Percentiles rank a stretch among this genome's conserved stretches.
phyloP scores from a whole-genome alignment of 1,140 invertebrate genomes.

The Neomicropteryx cornuta region DNA sequence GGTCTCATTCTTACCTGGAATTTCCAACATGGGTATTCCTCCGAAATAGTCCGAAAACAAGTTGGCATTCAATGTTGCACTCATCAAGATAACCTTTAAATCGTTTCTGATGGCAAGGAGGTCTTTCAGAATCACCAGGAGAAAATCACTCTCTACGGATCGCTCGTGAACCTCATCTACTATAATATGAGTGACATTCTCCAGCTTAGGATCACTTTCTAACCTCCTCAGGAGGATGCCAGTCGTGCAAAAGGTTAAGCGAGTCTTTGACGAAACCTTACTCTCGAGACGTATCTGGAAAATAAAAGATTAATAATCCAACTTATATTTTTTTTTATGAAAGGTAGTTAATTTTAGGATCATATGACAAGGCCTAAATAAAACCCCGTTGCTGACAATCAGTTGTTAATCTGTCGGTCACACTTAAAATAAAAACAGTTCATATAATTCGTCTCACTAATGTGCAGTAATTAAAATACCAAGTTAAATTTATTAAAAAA shows the following conservation, averaged over 20 bases:
- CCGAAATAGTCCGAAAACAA: conserved; percentile 72
- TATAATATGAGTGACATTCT: conserved; percentile 65
- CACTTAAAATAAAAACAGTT: too few relatives aligned
- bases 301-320: neutral
- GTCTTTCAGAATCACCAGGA: conserved; percentile 68
- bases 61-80: conserved; percentile 72
- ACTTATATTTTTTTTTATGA: too few relatives aligned
- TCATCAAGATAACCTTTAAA: conserved; percentile 78
- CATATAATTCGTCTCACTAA: too few relatives aligned
- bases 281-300: conserved; percentile 51
- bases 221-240: conserved; percentile 78
- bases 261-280: conserved; percentile 64
- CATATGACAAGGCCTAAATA: too few relatives aligned
- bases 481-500: too few relatives aligned
- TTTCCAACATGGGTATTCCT: conserved; percentile 54
- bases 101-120: conserved; percentile 55
- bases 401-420: too few relatives aligned
- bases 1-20: conserved; percentile 57
- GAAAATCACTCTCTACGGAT: conserved; percentile 77
- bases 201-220: conserved; percentile 57
- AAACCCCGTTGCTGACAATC: too few relatives aligned
- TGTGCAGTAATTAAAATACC: too few relatives aligned
- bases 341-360: too few relatives aligned
- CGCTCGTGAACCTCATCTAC: conserved; percentile 91
- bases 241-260: conserved; percentile 81